A percentile compares a stretch with the other conserved stretches of the same genome.
Conservation (phyloP, 2,888 invertebrate species). For the Antitype chi region DNA sequence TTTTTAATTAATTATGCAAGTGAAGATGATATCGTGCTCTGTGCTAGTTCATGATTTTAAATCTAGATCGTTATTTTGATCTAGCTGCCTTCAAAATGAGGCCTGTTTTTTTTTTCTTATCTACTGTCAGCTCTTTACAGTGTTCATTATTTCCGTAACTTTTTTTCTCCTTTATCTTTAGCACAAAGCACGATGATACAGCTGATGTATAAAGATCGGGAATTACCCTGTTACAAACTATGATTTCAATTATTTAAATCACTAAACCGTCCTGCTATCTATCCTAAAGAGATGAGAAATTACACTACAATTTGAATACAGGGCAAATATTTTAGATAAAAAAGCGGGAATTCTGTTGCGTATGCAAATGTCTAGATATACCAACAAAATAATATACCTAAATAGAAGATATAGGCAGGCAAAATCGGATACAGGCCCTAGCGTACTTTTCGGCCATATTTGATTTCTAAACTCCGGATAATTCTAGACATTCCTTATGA, state of each 20-base stretch:
- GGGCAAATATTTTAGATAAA: slow-evolving; percentile 46
- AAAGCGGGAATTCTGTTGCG: slow-evolving; percentile 61
- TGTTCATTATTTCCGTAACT: background rate
- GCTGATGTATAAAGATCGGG: slow-evolving; percentile 21
- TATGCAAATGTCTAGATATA: slow-evolving; percentile 27
- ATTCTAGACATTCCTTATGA: slow-evolving; percentile 49
- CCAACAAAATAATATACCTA: slow-evolving; percentile 13
- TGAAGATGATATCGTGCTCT: slow-evolving; percentile 24
- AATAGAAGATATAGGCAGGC: slow-evolving; percentile 7
- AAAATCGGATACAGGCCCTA: slow-evolving; percentile 26
- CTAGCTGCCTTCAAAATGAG: background rate
- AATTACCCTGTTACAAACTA: slow-evolving; percentile 49
- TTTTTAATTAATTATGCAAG: slow-evolving; percentile 33
- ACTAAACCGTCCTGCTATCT: slow-evolving; percentile 17
- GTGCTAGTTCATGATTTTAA: slow-evolving; percentile 21
- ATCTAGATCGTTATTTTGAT: background rate
- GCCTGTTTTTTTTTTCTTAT: slow-evolving; percentile 8
- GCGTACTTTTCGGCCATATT: slow-evolving; percentile 32
- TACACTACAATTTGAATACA: slow-evolving; percentile 53
- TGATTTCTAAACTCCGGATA: slow-evolving; percentile 13
- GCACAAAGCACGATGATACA: slow-evolving; percentile 35
- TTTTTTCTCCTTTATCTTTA: slow-evolving; percentile 1
- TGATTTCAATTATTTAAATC: slow-evolving; percentile 36
- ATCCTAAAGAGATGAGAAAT: slow-evolving; percentile 40
- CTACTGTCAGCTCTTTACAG: background rate